These are phyloP conservation scores for Pangasius krempfi DNA, from an alignment of 2,797 vertebrate genomes.

Conservation along the genomic window DNA sequence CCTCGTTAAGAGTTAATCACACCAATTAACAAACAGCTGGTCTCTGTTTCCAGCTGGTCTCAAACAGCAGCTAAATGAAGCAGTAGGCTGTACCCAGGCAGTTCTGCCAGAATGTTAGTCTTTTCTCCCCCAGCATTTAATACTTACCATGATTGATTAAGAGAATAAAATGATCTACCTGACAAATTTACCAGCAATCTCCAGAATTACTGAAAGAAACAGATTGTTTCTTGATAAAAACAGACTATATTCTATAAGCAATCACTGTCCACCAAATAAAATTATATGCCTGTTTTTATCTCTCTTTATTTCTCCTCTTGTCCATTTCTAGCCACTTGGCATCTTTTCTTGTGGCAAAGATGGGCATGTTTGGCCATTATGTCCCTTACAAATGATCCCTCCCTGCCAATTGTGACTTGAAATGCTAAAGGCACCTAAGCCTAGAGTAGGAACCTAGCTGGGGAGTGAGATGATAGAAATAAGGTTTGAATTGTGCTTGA, in stretches of 20 bases:
- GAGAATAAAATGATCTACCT: background rate
- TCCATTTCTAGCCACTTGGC: no score
- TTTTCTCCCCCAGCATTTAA: background rate
- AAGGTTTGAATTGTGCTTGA: background rate
- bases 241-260: background rate
- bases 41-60: conserved; percentile 62
- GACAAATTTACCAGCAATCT: background rate
- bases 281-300: background rate
- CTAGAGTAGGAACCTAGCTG: background rate
- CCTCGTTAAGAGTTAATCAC: conserved; percentile 78
- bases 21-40: conserved; percentile 83
- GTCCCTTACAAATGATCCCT: background rate
- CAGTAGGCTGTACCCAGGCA: conserved; percentile 8
- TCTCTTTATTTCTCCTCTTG: background rate
- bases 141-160: background rate
- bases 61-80: conserved; percentile 38
- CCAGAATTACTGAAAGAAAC: background rate
- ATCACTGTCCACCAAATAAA: background rate
- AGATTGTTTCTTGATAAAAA: background rate
- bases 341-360: background rate
- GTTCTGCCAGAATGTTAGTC: conserved; percentile 12
- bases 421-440: background rate
- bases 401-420: background rate
- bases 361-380: background rate
- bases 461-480: background rate